phyloP scores from a whole-genome alignment of 37 sponge, comb jelly and placozoan species.

The Diacarnus erythraeanus region DNA sequence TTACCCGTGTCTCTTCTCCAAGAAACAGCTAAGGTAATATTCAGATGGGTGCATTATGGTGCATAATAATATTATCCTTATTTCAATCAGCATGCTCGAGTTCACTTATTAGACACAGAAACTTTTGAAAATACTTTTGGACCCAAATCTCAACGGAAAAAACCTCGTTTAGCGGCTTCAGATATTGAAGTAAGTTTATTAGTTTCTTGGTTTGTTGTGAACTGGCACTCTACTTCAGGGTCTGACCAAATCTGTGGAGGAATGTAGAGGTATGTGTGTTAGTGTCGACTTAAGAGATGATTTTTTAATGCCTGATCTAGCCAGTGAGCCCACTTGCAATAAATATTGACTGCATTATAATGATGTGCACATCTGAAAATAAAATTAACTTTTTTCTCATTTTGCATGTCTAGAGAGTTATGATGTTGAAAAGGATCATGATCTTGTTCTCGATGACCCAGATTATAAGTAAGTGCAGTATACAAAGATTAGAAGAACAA shows the following conservation, averaged over 20 bases:
- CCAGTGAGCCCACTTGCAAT: too few relatives aligned
- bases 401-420: conserved; percentile 39
- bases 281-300: not conserved
- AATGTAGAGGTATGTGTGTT: conserved; percentile 9
- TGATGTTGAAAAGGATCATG: conserved; percentile 47
- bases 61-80: not conserved
- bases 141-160: conserved; percentile 84
- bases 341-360: not conserved
- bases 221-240: not conserved
- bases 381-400: not conserved
- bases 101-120: conserved; percentile 94
- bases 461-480: conserved; percentile 53
- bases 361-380: not conserved
- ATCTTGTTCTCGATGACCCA: conserved; percentile 60
- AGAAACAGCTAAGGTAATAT: conserved; percentile 82
- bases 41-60: not conserved
- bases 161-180: conserved; percentile 64
- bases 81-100: conserved; percentile 62
- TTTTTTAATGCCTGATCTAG: not conserved
- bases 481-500: too few relatives aligned
- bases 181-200: conserved; percentile 69
- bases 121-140: conserved; percentile 94
- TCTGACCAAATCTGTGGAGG: not conserved
- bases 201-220: not conserved
- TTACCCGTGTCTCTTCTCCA: conserved; percentile 91